phyloP scores from a whole-genome alignment of 2,797 vertebrate genomes.

The Fringilla coelebs region DNA sequence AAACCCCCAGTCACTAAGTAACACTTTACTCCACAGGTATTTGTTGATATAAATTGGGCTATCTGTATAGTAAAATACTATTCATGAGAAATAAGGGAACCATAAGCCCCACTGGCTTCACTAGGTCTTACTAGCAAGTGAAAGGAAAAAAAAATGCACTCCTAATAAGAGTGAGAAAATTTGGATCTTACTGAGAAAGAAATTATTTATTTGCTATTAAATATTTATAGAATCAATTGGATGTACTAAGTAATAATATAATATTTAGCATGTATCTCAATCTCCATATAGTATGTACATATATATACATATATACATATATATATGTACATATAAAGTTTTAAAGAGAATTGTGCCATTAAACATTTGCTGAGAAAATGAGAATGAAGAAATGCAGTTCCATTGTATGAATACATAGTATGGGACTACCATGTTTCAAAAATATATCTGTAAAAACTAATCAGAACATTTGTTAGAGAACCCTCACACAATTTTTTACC shows the following conservation, averaged over 20 bases:
- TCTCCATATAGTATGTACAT: background rate
- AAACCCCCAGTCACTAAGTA: background rate
- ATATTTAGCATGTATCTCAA: background rate
- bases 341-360: background rate
- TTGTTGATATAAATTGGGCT: background rate
- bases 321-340: background rate
- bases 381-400: background rate
- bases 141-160: background rate
- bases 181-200: background rate
- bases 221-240: background rate
- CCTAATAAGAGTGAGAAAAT: background rate
- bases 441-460: background rate
- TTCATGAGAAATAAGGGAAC: background rate
- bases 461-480: background rate
- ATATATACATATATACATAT: background rate
- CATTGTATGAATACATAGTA: background rate
- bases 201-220: slow-evolving; percentile 20
- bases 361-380: background rate
- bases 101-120: background rate
- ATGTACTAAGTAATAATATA: background rate
- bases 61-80: background rate
- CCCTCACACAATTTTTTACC: background rate
- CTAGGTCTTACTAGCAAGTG: background rate
- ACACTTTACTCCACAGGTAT: background rate
- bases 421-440: background rate